Conservation (phyloP, 2,888 invertebrate species). For the Slavum lentiscoides region DNA sequence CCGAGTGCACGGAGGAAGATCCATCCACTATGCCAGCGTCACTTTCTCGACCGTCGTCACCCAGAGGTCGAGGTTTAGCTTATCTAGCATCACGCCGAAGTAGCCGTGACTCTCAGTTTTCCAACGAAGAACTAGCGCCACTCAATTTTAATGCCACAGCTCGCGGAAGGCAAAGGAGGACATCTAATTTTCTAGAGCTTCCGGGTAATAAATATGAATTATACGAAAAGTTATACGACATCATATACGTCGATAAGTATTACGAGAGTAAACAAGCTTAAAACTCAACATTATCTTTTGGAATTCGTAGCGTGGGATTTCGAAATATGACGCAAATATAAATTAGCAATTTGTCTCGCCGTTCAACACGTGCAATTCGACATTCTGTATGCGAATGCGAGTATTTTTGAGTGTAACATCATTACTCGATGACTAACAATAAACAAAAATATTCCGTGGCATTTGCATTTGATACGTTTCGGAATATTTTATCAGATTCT, state of each 20-base stretch:
- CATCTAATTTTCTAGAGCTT: constrained; percentile 83
- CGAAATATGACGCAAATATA: neutral
- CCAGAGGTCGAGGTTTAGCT: constrained; percentile 61
- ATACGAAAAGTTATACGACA: constrained; percentile 57
- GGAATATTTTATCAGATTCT: neutral
- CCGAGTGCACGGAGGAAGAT: constrained; percentile 65
- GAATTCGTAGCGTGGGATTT: neutral
- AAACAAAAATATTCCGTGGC: neutral
- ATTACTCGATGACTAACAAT: neutral
- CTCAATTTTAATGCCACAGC: constrained; percentile 78
- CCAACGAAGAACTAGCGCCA: constrained; percentile 81
- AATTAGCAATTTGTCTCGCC: neutral
- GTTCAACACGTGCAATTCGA: constrained; percentile 5
- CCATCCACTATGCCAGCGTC: constrained; percentile 66
- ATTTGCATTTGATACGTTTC: neutral
- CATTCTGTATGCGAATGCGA: neutral
- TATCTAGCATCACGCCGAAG: constrained; percentile 84
- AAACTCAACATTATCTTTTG: neutral
- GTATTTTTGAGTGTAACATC: neutral
- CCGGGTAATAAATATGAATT: constrained; percentile 66
- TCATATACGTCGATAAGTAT: neutral
- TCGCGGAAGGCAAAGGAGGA: constrained; percentile 76
- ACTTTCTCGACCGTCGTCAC: constrained; percentile 63
- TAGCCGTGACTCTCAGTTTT: constrained; percentile 74
- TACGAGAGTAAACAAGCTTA: neutral